Evolutionary conservation across 2,797 vertebrate genomes (phyloP).

Genomic region (Vultur gryphus): DNA sequence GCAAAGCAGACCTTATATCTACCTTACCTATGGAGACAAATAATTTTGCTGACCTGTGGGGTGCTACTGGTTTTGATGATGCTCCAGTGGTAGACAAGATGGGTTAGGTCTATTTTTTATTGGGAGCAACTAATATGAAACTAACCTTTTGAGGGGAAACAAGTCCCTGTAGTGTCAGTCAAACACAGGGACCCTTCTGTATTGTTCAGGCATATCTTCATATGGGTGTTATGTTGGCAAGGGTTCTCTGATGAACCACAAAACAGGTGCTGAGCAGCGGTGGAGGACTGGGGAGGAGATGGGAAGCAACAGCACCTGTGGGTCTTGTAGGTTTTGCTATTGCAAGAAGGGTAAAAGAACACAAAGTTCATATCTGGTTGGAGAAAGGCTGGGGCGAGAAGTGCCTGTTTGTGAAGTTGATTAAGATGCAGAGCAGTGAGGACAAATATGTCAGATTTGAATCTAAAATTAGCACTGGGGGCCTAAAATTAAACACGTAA

Average conservation of each 20-base stretch:
- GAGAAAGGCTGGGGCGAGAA: background rate
- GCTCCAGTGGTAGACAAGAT: background rate
- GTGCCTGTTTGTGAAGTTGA: background rate
- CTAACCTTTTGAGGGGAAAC: background rate
- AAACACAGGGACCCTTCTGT: background rate
- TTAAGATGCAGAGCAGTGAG: slow-evolving; percentile 28
- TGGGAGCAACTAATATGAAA: background rate
- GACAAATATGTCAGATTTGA: background rate
- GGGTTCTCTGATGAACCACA: background rate
- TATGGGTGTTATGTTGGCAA: background rate
- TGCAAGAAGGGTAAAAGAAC: background rate
- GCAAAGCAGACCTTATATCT: background rate
- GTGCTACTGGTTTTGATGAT: background rate
- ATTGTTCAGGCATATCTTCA: background rate
- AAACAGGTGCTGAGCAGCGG: background rate
- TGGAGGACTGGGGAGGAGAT: background rate
- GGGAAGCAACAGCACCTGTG: background rate
- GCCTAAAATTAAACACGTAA: slow-evolving; percentile 29
- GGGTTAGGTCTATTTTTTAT: background rate
- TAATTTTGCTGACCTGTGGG: background rate
- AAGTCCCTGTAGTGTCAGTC: background rate
- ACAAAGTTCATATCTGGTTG: background rate
- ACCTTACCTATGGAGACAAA: background rate
- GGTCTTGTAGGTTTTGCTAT: background rate
- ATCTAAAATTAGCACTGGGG: slow-evolving; percentile 11